phyloP scores from a whole-genome alignment of 2,113 vertebrate genomes.

The Cairina moschata region DNA sequence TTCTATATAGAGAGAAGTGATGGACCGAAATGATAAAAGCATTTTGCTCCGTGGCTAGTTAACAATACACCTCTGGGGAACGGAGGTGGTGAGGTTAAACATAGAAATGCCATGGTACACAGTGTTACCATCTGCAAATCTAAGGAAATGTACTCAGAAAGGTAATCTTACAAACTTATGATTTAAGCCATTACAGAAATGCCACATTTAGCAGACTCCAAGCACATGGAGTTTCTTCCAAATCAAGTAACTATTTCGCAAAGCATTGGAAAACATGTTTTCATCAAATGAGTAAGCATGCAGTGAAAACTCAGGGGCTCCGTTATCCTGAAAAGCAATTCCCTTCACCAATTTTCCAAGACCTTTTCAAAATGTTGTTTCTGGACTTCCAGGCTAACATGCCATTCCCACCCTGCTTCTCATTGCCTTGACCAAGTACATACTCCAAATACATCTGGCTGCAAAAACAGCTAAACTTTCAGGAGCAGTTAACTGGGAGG shows the following conservation, averaged over 20 bases:
- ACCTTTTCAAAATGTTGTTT: not conserved
- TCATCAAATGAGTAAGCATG: not conserved
- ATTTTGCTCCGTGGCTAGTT: not conserved
- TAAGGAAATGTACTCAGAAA: not conserved
- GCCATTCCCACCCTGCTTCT: not conserved
- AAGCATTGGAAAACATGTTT: not conserved
- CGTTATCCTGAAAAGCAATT: not conserved
- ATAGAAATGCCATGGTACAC: not conserved
- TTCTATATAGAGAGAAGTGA: not conserved
- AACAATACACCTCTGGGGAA: not conserved
- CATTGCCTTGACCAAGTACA: not conserved
- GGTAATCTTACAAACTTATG: not conserved
- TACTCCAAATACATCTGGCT: not conserved
- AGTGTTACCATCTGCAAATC: not conserved
- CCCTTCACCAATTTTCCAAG: not conserved
- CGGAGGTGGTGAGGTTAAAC: not conserved
- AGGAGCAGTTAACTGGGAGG: not conserved
- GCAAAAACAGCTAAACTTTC: not conserved
- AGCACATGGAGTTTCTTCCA: slow-evolving; percentile 6
- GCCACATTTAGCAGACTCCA: not conserved
- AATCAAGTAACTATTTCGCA: slow-evolving; percentile 7
- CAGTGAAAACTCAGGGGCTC: not conserved
- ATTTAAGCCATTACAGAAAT: slow-evolving; percentile 22
- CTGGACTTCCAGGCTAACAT: not conserved
- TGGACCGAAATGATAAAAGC: not conserved